Evolutionary conservation across 2,888 invertebrate genomes (phyloP).

Genomic region (Clitarchus hookeri): DNA sequence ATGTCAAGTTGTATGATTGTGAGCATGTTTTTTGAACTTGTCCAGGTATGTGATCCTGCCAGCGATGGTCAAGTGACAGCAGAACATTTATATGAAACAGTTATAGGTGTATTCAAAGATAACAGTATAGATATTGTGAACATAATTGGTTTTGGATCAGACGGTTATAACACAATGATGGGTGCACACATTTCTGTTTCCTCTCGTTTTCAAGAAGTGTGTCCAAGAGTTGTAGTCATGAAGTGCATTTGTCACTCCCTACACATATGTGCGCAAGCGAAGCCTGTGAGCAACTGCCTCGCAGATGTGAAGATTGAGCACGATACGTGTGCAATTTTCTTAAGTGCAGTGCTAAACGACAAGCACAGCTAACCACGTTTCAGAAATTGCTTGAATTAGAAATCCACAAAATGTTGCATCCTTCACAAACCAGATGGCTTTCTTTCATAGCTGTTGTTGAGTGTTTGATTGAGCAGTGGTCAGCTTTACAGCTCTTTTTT

Average conservation of each 20-base stretch:
- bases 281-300: conserved; percentile 47
- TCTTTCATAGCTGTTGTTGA: conserved; percentile 33
- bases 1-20: too few relatives aligned
- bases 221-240: conserved; percentile 44
- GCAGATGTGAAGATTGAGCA: too few relatives aligned
- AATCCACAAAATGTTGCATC: conserved; percentile 45
- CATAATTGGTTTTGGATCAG: conserved; percentile 17
- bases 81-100: background rate
- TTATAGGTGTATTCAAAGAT: background rate
- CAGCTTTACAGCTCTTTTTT: conserved; percentile 34
- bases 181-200: conserved; percentile 48
- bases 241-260: conserved; percentile 49
- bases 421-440: conserved; percentile 48
- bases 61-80: background rate
- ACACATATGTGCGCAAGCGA: conserved; percentile 49
- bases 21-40: background rate
- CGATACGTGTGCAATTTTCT: too few relatives aligned
- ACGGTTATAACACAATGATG: conserved; percentile 44
- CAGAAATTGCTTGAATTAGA: too few relatives aligned
- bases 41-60: background rate
- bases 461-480: conserved; percentile 36
- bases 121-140: background rate
- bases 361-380: too few relatives aligned
- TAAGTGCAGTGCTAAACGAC: too few relatives aligned
- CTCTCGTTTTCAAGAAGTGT: conserved; percentile 39